phyloP scores from a whole-genome alignment of 2,888 invertebrate genomes.

The Alviniconcha strummeri region DNA sequence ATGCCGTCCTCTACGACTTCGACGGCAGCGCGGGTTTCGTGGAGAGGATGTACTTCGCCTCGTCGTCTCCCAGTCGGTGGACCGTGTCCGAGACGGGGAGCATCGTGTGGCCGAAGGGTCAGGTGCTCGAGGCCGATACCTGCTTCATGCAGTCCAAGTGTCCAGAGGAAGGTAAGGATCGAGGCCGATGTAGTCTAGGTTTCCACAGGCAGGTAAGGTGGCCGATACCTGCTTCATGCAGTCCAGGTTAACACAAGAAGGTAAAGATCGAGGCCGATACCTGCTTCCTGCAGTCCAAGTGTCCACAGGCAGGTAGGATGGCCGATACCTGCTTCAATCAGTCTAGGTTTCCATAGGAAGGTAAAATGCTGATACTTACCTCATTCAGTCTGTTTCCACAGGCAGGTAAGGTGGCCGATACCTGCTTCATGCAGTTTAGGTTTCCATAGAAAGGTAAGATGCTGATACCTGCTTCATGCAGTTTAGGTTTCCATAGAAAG shows the following conservation, averaged over 20 bases:
- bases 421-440: conserved; percentile 7
- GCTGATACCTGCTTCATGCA: conserved; percentile 27
- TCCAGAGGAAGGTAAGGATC: neutral
- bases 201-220: too few species aligned
- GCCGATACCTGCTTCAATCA: too few species aligned
- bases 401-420: neutral
- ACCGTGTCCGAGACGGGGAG: neutral
- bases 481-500: neutral
- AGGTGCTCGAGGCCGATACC: neutral
- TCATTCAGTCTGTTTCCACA: too few species aligned
- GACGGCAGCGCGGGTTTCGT: conserved; percentile 7
- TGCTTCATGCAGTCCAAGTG: conserved; percentile 19
- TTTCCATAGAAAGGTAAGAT: neutral
- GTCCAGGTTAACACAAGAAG: too few species aligned
- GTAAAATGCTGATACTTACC: too few species aligned
- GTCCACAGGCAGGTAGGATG: neutral
- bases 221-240: too few species aligned
- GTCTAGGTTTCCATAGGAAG: neutral
- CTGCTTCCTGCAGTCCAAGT: conserved; percentile 12
- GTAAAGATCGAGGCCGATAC: neutral
- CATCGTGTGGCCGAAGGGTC: conserved; percentile 18
- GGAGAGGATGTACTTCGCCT: conserved; percentile 2
- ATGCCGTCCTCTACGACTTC: conserved; percentile 24
- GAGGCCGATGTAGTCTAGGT: neutral
- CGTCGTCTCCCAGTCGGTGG: conserved; percentile 20